Conservation (phyloP, 2,888 invertebrate genomes). For the Metallyticus violacea region DNA sequence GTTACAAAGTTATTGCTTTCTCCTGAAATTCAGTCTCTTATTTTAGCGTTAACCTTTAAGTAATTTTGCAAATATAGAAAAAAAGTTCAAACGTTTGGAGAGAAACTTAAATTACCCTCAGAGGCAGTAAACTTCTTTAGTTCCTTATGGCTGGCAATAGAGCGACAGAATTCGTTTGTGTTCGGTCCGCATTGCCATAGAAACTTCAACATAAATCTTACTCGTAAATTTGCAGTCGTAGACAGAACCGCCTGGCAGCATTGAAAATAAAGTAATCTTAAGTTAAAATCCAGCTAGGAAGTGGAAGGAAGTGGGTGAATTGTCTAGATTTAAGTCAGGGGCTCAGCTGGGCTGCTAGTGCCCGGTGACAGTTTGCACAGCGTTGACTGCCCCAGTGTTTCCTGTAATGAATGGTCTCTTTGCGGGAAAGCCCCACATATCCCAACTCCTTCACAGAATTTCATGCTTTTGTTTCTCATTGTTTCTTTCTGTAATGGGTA, state of each 20-base stretch:
- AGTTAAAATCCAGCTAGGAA: not conserved
- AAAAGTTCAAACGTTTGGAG: not conserved
- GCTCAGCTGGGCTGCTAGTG: not conserved
- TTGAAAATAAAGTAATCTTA: not conserved
- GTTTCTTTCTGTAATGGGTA: too few species aligned
- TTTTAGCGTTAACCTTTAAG: too few species aligned
- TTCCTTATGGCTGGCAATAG: not conserved
- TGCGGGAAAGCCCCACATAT: too few species aligned
- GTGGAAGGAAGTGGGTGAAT: not conserved
- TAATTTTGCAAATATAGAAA: too few species aligned
- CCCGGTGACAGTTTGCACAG: not conserved
- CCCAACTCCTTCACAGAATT: not conserved
- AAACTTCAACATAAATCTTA: not conserved
- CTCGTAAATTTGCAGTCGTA: not conserved
- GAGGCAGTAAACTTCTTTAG: not conserved
- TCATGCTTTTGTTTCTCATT: not conserved
- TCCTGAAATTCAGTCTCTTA: too few species aligned
- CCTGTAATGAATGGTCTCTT: not conserved
- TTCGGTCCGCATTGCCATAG: not conserved
- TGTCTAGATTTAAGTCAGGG: not conserved
- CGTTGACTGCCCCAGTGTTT: not conserved
- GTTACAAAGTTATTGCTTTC: too few species aligned
- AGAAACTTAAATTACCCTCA: not conserved
- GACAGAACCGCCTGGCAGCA: not conserved
- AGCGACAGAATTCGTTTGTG: not conserved